Evolutionary conservation across 2,888 invertebrate genomes (phyloP), one percentile per base, ranked within the genome.

Genomic region (Capitulum mitella): DNA sequence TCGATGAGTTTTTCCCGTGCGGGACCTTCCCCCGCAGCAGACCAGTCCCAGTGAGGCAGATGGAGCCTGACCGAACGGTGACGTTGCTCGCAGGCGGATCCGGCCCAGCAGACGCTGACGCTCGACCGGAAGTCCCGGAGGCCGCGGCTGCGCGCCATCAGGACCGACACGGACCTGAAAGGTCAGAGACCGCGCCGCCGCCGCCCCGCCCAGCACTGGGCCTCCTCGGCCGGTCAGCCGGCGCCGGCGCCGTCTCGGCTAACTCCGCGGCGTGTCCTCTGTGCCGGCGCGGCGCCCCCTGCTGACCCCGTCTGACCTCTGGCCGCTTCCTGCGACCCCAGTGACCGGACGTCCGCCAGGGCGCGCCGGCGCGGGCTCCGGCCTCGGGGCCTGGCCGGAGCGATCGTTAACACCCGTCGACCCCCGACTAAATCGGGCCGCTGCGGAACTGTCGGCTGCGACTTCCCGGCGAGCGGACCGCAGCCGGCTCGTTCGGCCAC

Each of bases 391-490:
- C 10, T 8, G 46, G 10, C 46, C 8, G 46, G 12, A 3, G n/a
- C 61, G 61, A 61, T 61, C 61, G 61, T 61, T 61, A 32, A 8
- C 32, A n/a, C 32, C 61, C n/a, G 32, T 2, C 32, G 61, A 32
- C 61, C 16, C 58, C 61, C 14, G 32, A n/a, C 61, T 61, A 61
- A 61, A 61, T 61, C 61, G 61, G 61, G 61, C 16, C n/a, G n/a
- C n/a, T n/a, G n/a, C n/a, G n/a, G n/a, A n/a, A n/a, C n/a, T n/a
- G n/a, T n/a, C n/a, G n/a, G n/a, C n/a, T n/a, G n/a, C n/a, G n/a
- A n/a, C n/a, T n/a, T n/a, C n/a, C n/a, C n/a, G n/a, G n/a, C n/a
- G n/a, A n/a, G n/a, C n/a, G n/a, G n/a, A n/a, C n/a, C n/a, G n/a
- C n/a, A n/a, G n/a, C n/a, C n/a, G n/a, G n/a, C n/a, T n/a, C n/a